Percentiles rank a stretch among this genome's conserved stretches.
Conservation (phyloP, 1,140 invertebrate species). For the Halictus rubicundus region DNA sequence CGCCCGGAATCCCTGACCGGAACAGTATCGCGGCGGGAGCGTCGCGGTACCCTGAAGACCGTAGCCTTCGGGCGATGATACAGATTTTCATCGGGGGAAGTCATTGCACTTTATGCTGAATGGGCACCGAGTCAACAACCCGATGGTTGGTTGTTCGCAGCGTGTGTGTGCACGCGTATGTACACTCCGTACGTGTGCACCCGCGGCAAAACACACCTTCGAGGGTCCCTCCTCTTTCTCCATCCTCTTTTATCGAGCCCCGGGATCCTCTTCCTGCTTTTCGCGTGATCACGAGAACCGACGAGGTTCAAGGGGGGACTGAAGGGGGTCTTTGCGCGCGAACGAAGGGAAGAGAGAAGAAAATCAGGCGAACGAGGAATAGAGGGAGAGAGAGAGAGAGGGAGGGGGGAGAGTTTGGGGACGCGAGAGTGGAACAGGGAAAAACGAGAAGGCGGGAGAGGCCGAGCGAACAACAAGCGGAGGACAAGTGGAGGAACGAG, state of each 20-base stretch:
- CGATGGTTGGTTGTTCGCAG: slow-evolving; percentile 37
- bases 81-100: slow-evolving; percentile 76
- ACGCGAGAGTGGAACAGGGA: slow-evolving; percentile 9
- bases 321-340: slow-evolving; percentile 1
- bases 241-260: not conserved
- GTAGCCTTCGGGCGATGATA: slow-evolving; percentile 66
- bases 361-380: slow-evolving; percentile 5
- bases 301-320: not conserved
- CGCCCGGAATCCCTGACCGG: slow-evolving; percentile 34
- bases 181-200: slow-evolving; percentile 32
- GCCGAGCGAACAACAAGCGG: not conserved
- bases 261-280: slow-evolving; percentile 42
- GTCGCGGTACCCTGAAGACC: slow-evolving; percentile 45
- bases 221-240: not conserved
- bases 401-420: not conserved
- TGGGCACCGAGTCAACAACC: slow-evolving; percentile 79
- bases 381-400: not conserved
- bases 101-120: slow-evolving; percentile 80
- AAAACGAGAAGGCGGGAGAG: slow-evolving; percentile 7
- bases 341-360: slow-evolving; percentile 23
- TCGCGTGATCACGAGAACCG: slow-evolving; percentile 38
- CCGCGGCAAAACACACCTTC: not conserved
- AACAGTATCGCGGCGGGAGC: slow-evolving; percentile 13
- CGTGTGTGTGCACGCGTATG: slow-evolving; percentile 24
- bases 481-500: slow-evolving; percentile 26